phyloP scores from a whole-genome alignment of 2,888 invertebrate species.

The Drosophila putrida region DNA sequence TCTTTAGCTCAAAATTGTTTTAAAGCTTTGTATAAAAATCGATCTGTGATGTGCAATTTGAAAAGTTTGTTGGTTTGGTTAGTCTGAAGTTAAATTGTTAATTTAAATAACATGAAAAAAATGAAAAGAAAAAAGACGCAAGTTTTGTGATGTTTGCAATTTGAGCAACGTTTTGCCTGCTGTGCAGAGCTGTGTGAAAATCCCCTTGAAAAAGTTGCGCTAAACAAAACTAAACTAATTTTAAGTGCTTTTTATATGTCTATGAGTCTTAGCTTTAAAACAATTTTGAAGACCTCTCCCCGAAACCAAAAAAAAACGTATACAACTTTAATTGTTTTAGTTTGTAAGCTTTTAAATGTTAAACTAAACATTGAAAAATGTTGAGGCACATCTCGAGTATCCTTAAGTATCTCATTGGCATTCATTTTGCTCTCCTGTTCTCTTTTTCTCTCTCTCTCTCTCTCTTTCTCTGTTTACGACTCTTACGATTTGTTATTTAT shows the following conservation, averaged over 20 bases:
- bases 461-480: conserved; percentile 15
- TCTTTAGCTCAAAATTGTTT: conserved; percentile 78
- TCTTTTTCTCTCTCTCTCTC: neutral
- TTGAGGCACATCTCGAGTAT: conserved; percentile 41
- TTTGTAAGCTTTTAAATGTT: conserved; percentile 45
- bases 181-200: conserved; percentile 33
- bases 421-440: conserved; percentile 56
- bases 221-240: conserved; percentile 47
- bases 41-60: conserved; percentile 12
- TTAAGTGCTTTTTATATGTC: conserved; percentile 55
- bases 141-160: conserved; percentile 48
- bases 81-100: conserved; percentile 32
- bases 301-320: neutral
- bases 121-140: conserved; percentile 11
- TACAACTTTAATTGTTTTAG: conserved; percentile 49
- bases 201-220: conserved; percentile 24
- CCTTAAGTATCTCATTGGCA: conserved; percentile 79
- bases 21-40: conserved; percentile 65
- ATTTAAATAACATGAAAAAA: conserved; percentile 5
- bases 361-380: conserved; percentile 20
- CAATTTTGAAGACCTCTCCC: conserved; percentile 59
- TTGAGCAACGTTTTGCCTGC: conserved; percentile 61
- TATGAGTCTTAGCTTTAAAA: conserved; percentile 64
- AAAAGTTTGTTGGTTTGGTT: conserved; percentile 81
- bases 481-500: conserved; percentile 53